Base-by-base conservation (phyloP, 2,113 vertebrate species). In the Corythoichthys intestinalis region DNA sequence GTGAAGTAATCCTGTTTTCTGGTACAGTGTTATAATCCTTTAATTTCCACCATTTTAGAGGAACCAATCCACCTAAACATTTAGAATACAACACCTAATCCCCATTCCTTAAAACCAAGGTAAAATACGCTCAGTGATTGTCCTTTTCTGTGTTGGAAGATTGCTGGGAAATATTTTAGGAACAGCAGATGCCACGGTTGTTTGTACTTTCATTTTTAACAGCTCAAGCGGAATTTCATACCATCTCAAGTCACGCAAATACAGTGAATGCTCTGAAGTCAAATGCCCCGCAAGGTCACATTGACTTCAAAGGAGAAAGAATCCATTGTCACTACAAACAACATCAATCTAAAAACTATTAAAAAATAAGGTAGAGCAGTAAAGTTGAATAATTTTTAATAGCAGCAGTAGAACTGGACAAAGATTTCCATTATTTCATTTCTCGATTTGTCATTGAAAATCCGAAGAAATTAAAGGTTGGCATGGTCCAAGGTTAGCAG, bases 61-160 rank as follows among this genome's bases (percentile, higher is more conserved):
- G 50, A 56, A 73, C 64, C 72, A 54, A 58, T 70, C 75, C 54
- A 67, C 67, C 9, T 47, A 47, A 47, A 47, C 9, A 47, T 66
- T 70, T 78, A 76, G 71, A 77, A 78, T 72, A 63, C 52, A 35
- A 53, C 49, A 15, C 28, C 60, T 77, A 83, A 80, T 83, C 72
- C 83, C 20, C 14, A 77, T 72, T 85, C 87, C 70, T 81, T 70
- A 86, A 83, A 76, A 79, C 20, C 15, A 6, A 17, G 74, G 66
- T 67, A 14, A 35, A 17, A 60, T 58, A 13, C 38, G 37, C 35
- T 60, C 20, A 60, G 34, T 38, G 34, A 60, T 37, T 34, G 54
- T 10, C n/a, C 34, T 10, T 57, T 57, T 60, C 38, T 37, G 5
- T 61, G 15, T 6, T 17, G 15, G 8, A 34, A 56, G 28, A 28